Percentiles rank a stretch among this genome's conserved stretches.
These are phyloP conservation scores for Lacerta agilis DNA, from an alignment of 2,797 vertebrate species.

Conservation along the genomic window DNA sequence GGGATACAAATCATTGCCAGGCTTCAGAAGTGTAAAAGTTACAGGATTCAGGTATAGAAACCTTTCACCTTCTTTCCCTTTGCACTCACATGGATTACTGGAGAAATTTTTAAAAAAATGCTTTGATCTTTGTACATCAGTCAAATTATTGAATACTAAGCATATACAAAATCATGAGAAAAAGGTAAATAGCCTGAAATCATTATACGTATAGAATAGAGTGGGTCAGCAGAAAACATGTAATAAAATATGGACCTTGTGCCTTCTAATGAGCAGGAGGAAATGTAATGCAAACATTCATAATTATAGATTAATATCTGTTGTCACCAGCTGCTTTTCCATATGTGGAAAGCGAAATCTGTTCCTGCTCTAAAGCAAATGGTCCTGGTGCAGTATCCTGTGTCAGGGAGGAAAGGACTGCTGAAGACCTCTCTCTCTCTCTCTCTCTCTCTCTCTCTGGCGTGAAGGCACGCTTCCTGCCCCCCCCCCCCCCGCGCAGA, in stretches of 20 bases:
- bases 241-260: not conserved
- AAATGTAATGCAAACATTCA: no score
- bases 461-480: not conserved
- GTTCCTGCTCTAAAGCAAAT: not conserved
- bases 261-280: no score
- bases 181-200: constrained; percentile 6
- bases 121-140: not conserved
- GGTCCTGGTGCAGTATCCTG: not conserved
- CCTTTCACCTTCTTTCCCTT: not conserved
- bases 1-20: constrained; percentile 73
- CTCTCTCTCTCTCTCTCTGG: no score
- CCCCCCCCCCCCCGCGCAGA: no score
- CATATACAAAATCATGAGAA: not conserved
- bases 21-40: constrained; percentile 69
- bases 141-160: not conserved
- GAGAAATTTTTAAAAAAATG: not conserved
- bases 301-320: not conserved
- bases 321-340: not conserved
- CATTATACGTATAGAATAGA: rapidly evolving
- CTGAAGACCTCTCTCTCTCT: not conserved
- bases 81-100: not conserved
- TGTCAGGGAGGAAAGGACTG: not conserved
- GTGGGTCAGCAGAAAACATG: not conserved
- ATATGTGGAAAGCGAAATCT: not conserved
- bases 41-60: constrained; percentile 76